Evolutionary conservation across 2,797 vertebrate genomes (phyloP).

Genomic region (Darevskia nairensis): DNA sequence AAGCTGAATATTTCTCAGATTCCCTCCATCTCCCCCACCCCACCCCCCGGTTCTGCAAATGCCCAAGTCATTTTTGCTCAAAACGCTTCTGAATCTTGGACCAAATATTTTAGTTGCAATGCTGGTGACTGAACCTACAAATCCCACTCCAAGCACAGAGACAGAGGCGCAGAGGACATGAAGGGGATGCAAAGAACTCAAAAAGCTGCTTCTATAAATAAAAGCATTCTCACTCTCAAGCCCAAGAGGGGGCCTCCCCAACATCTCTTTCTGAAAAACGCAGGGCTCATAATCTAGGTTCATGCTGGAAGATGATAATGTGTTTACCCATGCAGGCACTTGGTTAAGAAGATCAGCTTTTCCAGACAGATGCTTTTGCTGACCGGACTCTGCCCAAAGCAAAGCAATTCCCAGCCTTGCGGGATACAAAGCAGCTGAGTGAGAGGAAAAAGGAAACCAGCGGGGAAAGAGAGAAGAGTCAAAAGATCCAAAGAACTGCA

Average conservation of each 20-base stretch:
- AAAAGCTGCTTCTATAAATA: not conserved
- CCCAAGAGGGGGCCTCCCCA: not conserved
- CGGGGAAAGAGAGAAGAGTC: not conserved
- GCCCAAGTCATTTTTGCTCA: slow-evolving; percentile 51
- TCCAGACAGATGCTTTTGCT: slow-evolving; percentile 53
- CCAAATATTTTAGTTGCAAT: slow-evolving; percentile 43
- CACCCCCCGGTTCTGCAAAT: slow-evolving; percentile 58
- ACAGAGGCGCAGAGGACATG: not conserved
- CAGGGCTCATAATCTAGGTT: slow-evolving; percentile 60
- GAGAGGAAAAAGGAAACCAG: not conserved
- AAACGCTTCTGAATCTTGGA: not conserved
- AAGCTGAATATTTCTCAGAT: not conserved
- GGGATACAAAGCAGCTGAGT: not conserved
- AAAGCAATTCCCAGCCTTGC: slow-evolving; percentile 14
- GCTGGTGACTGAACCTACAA: slow-evolving; percentile 71
- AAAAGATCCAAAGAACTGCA: not conserved
- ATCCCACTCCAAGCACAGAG: slow-evolving; percentile 44
- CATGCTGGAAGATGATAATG: slow-evolving; percentile 75
- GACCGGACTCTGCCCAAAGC: slow-evolving; percentile 26
- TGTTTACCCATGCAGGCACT: slow-evolving; percentile 82
- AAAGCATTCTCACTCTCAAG: no score
- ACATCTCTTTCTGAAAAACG: not conserved
- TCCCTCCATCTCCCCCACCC: no score
- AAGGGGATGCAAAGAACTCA: not conserved
- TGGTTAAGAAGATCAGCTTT: slow-evolving; percentile 79